A percentile compares a stretch with the other conserved stretches of the same genome.
Conservation (phyloP, 2,888 invertebrate genomes). For the Euzophera pinguis region DNA sequence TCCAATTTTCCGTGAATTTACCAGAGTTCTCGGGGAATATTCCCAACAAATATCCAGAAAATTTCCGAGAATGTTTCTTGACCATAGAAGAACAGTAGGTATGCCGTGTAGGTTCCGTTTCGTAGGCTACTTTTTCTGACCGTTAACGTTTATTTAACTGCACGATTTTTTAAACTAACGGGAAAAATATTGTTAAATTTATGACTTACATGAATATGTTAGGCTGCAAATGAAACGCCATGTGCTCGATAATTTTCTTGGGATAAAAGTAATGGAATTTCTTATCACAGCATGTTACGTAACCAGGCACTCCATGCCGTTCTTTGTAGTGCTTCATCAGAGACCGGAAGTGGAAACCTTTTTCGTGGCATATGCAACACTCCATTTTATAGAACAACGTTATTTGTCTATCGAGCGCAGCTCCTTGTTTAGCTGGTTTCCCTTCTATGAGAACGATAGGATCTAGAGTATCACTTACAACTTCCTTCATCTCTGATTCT, state of each 20-base stretch:
- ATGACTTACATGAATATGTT: slow-evolving; percentile 68
- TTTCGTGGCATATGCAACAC: slow-evolving; percentile 70
- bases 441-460: slow-evolving; percentile 61
- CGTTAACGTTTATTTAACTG: too few species aligned
- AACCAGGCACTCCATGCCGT: slow-evolving; percentile 70
- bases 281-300: slow-evolving; percentile 69
- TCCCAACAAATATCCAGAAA: too few species aligned
- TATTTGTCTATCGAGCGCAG: slow-evolving; percentile 65
- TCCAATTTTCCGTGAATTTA: too few species aligned
- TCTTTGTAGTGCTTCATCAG: slow-evolving; percentile 74
- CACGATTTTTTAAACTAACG: too few species aligned
- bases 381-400: slow-evolving; percentile 74
- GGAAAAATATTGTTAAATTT: too few species aligned
- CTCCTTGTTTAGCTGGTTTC: slow-evolving; percentile 63
- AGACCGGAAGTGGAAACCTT: slow-evolving; percentile 64
- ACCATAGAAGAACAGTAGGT: too few species aligned
- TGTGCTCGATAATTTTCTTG: slow-evolving; percentile 72
- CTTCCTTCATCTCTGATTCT: slow-evolving; percentile 28
- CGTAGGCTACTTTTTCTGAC: too few species aligned
- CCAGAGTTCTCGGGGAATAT: too few species aligned
- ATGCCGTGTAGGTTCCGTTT: too few species aligned
- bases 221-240: slow-evolving; percentile 70
- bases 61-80: too few species aligned
- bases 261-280: slow-evolving; percentile 74
- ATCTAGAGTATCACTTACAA: slow-evolving; percentile 46